These are phyloP conservation scores for Lepidocyrtinus sp. DNA, from an alignment of 2,888 invertebrate genomes.

Conservation along the genomic window DNA sequence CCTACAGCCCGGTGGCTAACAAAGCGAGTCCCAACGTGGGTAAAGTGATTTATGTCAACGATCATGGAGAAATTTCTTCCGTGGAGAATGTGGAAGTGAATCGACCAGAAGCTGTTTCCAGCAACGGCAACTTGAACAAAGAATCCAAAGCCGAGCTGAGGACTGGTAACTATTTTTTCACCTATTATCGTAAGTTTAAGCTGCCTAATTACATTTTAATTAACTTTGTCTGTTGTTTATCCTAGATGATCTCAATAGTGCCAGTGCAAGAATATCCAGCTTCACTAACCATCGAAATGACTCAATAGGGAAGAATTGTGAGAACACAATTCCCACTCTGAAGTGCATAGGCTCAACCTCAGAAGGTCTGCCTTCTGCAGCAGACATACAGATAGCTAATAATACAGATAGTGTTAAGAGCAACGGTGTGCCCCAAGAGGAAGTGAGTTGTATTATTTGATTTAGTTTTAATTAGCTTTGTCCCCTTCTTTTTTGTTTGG, in stretches of 20 bases:
- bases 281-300: conserved; percentile 22
- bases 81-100: conserved; percentile 9
- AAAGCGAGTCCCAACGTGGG: conserved; percentile 43
- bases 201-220: no score
- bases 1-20: conserved; percentile 28
- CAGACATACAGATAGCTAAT: background rate
- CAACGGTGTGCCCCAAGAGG: conserved; percentile 48
- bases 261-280: conserved; percentile 32
- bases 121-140: no score
- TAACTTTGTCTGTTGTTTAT: conserved; percentile 5
- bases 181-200: background rate
- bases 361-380: conserved; percentile 26
- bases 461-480: background rate
- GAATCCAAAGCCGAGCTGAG: no score
- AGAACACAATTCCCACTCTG: conserved; percentile 38
- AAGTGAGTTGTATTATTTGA: no score
- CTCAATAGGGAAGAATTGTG: conserved; percentile 19
- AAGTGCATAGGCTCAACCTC: conserved; percentile 2
- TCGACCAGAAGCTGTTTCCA: background rate
- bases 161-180: conserved; percentile 23
- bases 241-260: conserved; percentile 49
- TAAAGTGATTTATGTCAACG: conserved; percentile 43
- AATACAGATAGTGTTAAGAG: conserved; percentile 16
- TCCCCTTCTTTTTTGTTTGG: background rate
- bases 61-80: conserved; percentile 33